Conservation (phyloP, 2,888 invertebrate species). For the Leucophenga montana region DNA sequence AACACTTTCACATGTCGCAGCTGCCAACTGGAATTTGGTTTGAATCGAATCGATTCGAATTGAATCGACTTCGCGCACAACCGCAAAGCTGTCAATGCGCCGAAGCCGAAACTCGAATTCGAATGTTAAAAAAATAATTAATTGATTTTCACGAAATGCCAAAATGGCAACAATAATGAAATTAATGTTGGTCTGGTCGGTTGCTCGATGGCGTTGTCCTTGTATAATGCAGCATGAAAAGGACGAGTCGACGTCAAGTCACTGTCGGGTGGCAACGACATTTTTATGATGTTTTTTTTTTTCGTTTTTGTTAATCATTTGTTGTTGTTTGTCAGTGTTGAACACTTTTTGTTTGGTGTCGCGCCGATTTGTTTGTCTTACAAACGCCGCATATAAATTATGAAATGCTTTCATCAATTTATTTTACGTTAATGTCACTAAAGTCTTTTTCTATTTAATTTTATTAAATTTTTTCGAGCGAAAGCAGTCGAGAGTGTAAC, state of each 20-base stretch:
- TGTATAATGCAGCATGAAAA: neutral
- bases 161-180: conserved; percentile 43
- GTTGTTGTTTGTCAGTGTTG: neutral
- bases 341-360: no score
- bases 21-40: conserved; percentile 27
- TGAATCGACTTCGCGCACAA: conserved; percentile 30
- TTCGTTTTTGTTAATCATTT: conserved; percentile 2
- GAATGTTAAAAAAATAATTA: conserved; percentile 50
- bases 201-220: conserved; percentile 28
- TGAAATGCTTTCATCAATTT: no score
- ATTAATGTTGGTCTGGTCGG: conserved; percentile 49
- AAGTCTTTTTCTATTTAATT: no score
- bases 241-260: neutral
- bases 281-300: neutral
- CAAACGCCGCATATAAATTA: no score
- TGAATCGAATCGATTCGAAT: conserved; percentile 36
- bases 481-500: no score
- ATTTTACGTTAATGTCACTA: no score
- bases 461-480: no score
- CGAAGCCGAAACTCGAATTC: conserved; percentile 10
- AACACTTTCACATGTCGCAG: conserved; percentile 9
- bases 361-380: no score
- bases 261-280: neutral
- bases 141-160: conserved; percentile 50
- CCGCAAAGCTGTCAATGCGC: conserved; percentile 23